These are phyloP conservation scores for Ophioninae sp. DNA, from an alignment of 2,888 invertebrate species.

Conservation along the genomic window DNA sequence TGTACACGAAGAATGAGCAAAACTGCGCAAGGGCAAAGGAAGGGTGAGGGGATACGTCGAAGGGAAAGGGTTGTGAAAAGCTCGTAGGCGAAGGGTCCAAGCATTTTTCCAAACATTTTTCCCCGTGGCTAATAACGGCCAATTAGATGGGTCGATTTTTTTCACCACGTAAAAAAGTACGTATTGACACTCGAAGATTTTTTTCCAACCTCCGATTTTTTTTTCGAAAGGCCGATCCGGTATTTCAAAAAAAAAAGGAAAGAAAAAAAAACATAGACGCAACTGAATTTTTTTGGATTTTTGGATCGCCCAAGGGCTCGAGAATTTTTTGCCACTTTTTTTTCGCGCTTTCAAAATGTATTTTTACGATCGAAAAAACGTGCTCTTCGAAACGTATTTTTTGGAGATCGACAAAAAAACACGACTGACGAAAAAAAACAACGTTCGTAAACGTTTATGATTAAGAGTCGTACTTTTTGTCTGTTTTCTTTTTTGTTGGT, in stretches of 20 bases:
- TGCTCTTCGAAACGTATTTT: slow-evolving; percentile 13
- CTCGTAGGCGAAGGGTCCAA: slow-evolving; percentile 27
- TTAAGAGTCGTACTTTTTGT: slow-evolving; percentile 1
- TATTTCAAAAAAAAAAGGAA: slow-evolving; percentile 27
- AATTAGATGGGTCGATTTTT: slow-evolving; percentile 67
- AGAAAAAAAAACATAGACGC: slow-evolving; percentile 31
- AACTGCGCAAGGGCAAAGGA: slow-evolving; percentile 16
- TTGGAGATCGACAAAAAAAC: slow-evolving; percentile 1
- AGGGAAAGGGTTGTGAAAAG: slow-evolving; percentile 57
- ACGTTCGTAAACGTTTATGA: slow-evolving; percentile 50
- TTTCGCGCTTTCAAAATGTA: slow-evolving; percentile 20
- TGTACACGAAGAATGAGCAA: slow-evolving; percentile 22
- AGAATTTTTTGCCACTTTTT: slow-evolving; percentile 34
- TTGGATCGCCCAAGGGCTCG: slow-evolving; percentile 35
- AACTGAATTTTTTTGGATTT: slow-evolving; percentile 48
- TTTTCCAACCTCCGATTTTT: slow-evolving; percentile 43
- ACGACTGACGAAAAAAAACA: slow-evolving; percentile 43
- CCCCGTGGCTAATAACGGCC: slow-evolving; percentile 63
- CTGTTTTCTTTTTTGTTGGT: background rate
- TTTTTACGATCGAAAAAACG: slow-evolving; percentile 39
- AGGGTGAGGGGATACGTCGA: slow-evolving; percentile 4
- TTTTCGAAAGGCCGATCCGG: slow-evolving; percentile 20
- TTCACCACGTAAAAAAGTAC: slow-evolving; percentile 32
- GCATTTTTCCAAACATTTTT: too few species aligned
- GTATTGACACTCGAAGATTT: slow-evolving; percentile 24